Base-by-base conservation (phyloP, 2,888 invertebrate genomes). In the Reticulitermes lucifugus region DNA sequence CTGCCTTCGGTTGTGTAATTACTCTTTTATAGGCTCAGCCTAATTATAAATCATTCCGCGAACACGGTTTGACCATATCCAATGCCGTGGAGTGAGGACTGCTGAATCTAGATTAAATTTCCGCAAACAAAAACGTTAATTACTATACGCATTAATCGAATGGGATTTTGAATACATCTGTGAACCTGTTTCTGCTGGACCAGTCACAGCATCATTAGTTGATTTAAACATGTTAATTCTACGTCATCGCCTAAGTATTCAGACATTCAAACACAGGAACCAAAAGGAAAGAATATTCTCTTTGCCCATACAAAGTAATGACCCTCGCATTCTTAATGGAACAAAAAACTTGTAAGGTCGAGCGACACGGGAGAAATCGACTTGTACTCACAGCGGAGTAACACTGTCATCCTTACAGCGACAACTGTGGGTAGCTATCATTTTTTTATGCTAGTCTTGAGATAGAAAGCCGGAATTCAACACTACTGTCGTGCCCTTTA, bases 401-500 rank as follows among this genome's bases (percentile, higher is more conserved):
- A 70, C n/a, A 70, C 25, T 70, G 70, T 70, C 25, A 70, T 70
- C 25, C 10, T 70, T 25, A 9, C 10, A 70, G 70, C 70, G 29
- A 29, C 70, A 70, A 70, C 70, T 70, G 70, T 70, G 18, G 25
- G 70, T 3, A n/a, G 25, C 25, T 70, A 70, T 29, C 70, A 0
- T 70, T 0, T 73, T 22, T 77, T 77, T 77, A 46, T 77, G 25
- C 73, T 3, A 73, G 73, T 14, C 6, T 41, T 41, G 29, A 21
- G 21, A 73, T 21, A 73, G 41, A 41, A 41, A 18, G 73, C 35
- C 25, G 77, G 51, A 46, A 77, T 77, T 22, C 77, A 77, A 77
- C n/a, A 77, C 77, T 77, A 46, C 73, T 73, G 73, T 41, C 46
- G 51, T 46, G 77, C 77, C 41, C 77, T 77, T 77, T 86, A 86